Evolutionary conservation across 2,888 invertebrate species (phyloP), one percentile per base, ranked within the genome.

Genomic region (Lasioglossum malachurum): DNA sequence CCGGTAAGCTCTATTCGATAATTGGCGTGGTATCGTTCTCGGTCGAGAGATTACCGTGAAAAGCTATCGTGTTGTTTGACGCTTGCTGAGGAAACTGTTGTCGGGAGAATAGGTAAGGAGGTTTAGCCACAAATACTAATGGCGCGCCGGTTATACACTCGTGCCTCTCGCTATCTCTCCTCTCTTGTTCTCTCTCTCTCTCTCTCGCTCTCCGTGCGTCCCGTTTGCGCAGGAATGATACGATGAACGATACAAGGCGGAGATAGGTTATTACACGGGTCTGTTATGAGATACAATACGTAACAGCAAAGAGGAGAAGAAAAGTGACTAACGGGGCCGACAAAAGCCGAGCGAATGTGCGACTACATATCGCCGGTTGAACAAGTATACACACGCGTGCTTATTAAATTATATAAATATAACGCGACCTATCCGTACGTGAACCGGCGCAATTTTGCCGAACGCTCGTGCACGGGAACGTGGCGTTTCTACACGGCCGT

Each of bases 221-320:
- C 31, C 74, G 64, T 74, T 72, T 46, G 64, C 80, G 38, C 49
- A 53, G 73, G 35, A 82, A 86, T 35, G 77, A 82, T 86, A 82
- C 86, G 82, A 77, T 86, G 80, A 86, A 87, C 75, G 87, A 87
- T 87, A 79, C 77, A 75, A 76, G 76, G 53, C 64, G 76, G 78
- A 79, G 81, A 87, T 87, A 83, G 80, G 71, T 87, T 83, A 81
- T 87, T 87, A 87, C 74, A 87, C 46, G 83, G 78, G 31, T 78
- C 27, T 78, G 80, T 78, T 81, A 73, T 64, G 78, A 81, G 64
- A 75, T 60, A 53, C 31, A 49, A 49, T 69, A 46, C 73, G 35
- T 74, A 74, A 71, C 64, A 35, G 23, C 31, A 19, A 71, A 67
- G 69, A 77, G 41, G 69, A 80, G 74, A 71, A 78, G 78, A 77